Percentiles rank a stretch among this genome's conserved stretches.
These are phyloP conservation scores for Trachymyrmex cornetzi DNA, from an alignment of 1,140 invertebrate species.

Conservation along the genomic window DNA sequence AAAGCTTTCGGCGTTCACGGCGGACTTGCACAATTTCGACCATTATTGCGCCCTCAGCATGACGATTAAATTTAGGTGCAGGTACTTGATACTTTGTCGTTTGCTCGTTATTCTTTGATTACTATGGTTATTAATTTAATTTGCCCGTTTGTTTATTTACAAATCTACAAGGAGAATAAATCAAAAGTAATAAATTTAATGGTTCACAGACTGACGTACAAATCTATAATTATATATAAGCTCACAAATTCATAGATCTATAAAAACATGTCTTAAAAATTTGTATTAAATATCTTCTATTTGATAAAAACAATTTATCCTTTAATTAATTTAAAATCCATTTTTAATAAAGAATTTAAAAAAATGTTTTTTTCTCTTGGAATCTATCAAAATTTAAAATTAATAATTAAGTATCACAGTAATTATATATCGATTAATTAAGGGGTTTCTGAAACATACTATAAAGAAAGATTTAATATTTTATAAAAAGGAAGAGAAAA, in stretches of 20 bases:
- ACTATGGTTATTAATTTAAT: constrained; percentile 37
- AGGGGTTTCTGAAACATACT: not conserved
- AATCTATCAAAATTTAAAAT: not conserved
- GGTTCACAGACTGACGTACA: not conserved
- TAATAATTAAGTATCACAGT: not conserved
- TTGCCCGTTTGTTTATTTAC: not conserved
- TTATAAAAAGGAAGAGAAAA: not conserved
- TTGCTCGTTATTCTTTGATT: constrained; percentile 31
- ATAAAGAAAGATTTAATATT: not conserved
- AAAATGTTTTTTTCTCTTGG: not conserved
- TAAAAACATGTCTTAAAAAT: not conserved
- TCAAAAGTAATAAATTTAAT: not conserved
- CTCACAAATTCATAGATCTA: not conserved
- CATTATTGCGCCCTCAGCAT: not conserved
- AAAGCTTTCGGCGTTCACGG: constrained; percentile 61
- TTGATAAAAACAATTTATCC: not conserved
- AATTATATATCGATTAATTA: constrained; percentile 1
- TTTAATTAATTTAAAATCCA: not conserved
- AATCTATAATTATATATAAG: not conserved
- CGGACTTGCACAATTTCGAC: constrained; percentile 31
- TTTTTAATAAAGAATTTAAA: not conserved
- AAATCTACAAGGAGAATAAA: not conserved
- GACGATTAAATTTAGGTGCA: constrained; percentile 7
- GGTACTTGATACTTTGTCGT: constrained; percentile 26
- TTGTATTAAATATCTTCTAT: not conserved